phyloP scores from a whole-genome alignment of 1,140 invertebrate genomes.

The Colletes latitarsis region DNA sequence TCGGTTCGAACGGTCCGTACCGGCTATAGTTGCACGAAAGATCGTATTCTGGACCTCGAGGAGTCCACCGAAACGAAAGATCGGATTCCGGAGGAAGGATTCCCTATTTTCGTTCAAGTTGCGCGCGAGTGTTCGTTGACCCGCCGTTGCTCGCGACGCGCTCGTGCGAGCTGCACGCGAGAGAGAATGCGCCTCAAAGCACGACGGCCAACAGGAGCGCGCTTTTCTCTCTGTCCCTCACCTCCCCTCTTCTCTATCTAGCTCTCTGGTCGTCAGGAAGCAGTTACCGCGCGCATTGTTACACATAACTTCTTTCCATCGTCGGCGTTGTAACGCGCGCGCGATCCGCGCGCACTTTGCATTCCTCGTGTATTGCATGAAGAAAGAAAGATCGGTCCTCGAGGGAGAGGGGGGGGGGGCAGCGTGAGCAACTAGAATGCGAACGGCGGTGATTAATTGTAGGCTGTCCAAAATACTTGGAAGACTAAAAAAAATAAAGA shows the following conservation, averaged over 20 bases:
- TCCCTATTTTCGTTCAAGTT: slow-evolving; percentile 9
- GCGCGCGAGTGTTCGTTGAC: slow-evolving; percentile 39
- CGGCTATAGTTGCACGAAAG: no score
- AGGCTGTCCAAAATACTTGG: no score
- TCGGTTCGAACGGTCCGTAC: no score
- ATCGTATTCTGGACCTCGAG: no score
- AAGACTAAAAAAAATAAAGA: no score
- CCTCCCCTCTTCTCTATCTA: slow-evolving; percentile 13
- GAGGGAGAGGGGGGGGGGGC: no score
- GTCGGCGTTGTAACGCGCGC: slow-evolving; percentile 46
- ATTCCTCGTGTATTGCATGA: slow-evolving; percentile 43
- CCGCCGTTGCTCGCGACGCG: slow-evolving; percentile 22
- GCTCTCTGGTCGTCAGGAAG: slow-evolving; percentile 49
- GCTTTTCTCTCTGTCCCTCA: slow-evolving; percentile 19
- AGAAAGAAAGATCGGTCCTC: no score
- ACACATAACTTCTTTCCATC: slow-evolving; percentile 63
- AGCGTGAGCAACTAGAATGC: no score
- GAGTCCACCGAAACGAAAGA: no score
- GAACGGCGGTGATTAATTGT: no score
- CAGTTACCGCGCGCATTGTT: slow-evolving; percentile 60
- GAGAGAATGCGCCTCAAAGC: slow-evolving; percentile 34
- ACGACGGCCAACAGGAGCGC: slow-evolving; percentile 22
- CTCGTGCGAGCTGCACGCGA: slow-evolving; percentile 34
- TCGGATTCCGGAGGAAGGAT: background rate
- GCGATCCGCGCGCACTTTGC: slow-evolving; percentile 56